Percentiles rank a stretch among this genome's conserved stretches.
Evolutionary conservation across 2,797 vertebrate species (phyloP).

Genomic region (Hippoglossus hippoglossus): DNA sequence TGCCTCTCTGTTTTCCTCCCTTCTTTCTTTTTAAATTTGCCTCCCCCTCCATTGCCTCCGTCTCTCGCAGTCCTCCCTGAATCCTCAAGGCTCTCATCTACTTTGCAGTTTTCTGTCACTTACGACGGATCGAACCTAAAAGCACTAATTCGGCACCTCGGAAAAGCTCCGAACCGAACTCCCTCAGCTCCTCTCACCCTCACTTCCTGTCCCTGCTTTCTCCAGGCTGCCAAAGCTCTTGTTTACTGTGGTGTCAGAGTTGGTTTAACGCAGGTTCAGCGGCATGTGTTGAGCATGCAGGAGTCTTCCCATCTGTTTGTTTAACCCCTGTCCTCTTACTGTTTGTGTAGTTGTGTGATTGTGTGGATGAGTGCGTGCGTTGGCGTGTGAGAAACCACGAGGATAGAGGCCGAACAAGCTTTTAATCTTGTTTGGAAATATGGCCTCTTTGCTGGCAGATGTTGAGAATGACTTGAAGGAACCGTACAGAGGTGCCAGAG

Average conservation of each 20-base stretch:
- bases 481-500: conserved; percentile 31
- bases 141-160: conserved; percentile 45
- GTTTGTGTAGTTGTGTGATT: neutral
- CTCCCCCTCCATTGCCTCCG: conserved; percentile 15
- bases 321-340: conserved; percentile 61
- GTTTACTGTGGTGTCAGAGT: conserved; percentile 69
- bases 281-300: conserved; percentile 56
- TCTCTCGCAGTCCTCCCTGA: conserved; percentile 31
- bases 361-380: neutral
- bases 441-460: conserved; percentile 37
- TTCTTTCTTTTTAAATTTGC: conserved; percentile 21
- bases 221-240: conserved; percentile 31
- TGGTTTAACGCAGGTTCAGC: conserved; percentile 62
- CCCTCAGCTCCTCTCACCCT: neutral
- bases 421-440: conserved; percentile 47
- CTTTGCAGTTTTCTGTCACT: conserved; percentile 58
- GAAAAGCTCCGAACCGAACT: conserved; percentile 6
- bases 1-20: conserved; percentile 38
- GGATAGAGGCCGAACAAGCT: conserved; percentile 39
- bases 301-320: conserved; percentile 60
- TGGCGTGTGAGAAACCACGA: conserved; percentile 2
- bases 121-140: conserved; percentile 44
- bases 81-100: conserved; percentile 10
- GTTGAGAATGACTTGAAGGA: conserved; percentile 41
- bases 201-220: conserved; percentile 5